phyloP scores from a whole-genome alignment of 2,797 vertebrate species.

The Cephalopachus bancanus region DNA sequence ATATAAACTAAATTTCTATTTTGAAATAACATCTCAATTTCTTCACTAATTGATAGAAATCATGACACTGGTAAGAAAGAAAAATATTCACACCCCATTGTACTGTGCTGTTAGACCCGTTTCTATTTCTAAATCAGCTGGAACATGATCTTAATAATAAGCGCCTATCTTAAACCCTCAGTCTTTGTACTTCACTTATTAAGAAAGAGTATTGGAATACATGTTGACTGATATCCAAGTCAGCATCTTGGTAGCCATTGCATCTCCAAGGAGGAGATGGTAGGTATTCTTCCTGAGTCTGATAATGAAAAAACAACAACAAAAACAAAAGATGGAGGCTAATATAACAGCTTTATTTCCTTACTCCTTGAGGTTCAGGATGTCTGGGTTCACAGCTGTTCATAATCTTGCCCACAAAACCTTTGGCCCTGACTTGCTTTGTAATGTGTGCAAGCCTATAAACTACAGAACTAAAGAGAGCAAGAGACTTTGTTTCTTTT shows the following conservation, averaged over 20 bases:
- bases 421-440: background rate
- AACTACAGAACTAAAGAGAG: background rate
- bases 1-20: constrained; percentile 30
- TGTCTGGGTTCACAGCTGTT: background rate
- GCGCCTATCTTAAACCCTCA: background rate
- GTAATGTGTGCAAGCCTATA: background rate
- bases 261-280: background rate
- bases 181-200: background rate
- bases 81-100: background rate
- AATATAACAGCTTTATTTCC: background rate
- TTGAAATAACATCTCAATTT: background rate
- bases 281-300: background rate
- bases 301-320: background rate
- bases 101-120: background rate
- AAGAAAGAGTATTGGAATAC: background rate
- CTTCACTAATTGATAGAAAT: background rate
- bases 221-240: background rate
- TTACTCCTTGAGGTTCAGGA: background rate
- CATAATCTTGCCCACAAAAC: background rate
- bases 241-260: too few relatives aligned
- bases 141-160: background rate
- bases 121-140: background rate
- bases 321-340: background rate
- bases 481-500: background rate
- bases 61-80: background rate